These are phyloP conservation scores for Meloe dianella DNA, from an alignment of 2,888 invertebrate species.

Conservation along the genomic window DNA sequence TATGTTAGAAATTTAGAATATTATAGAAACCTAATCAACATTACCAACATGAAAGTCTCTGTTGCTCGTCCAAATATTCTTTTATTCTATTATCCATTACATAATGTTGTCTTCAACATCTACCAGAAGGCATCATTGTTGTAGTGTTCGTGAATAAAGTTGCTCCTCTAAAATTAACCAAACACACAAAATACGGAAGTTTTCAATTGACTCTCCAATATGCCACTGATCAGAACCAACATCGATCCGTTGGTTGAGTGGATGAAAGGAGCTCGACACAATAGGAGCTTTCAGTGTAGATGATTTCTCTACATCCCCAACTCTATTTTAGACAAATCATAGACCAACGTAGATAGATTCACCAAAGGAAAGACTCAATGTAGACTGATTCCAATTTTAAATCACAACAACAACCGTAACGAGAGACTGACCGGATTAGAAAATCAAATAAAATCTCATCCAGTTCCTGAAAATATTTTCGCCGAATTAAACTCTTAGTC, in stretches of 20 bases:
- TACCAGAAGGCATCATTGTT: no score
- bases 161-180: no score
- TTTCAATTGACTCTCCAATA: background rate
- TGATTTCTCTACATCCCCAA: background rate
- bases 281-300: background rate
- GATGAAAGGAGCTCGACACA: conserved; percentile 1
- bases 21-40: no score
- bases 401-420: no score
- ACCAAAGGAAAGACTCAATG: background rate
- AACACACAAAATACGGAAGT: background rate
- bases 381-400: background rate
- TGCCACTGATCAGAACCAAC: conserved; percentile 5
- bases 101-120: no score
- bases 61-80: no score
- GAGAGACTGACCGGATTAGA: no score
- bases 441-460: background rate
- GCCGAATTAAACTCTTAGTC: background rate
- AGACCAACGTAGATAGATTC: background rate
- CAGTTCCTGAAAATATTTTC: background rate
- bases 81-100: no score
- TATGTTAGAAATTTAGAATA: background rate
- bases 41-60: no score
- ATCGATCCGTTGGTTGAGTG: conserved; percentile 4
- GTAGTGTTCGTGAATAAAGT: no score
- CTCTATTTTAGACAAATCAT: background rate